Percentiles rank a stretch among this genome's conserved stretches.
phyloP scores from a whole-genome alignment of 1,140 invertebrate genomes.

The Tetraneura akinire region DNA sequence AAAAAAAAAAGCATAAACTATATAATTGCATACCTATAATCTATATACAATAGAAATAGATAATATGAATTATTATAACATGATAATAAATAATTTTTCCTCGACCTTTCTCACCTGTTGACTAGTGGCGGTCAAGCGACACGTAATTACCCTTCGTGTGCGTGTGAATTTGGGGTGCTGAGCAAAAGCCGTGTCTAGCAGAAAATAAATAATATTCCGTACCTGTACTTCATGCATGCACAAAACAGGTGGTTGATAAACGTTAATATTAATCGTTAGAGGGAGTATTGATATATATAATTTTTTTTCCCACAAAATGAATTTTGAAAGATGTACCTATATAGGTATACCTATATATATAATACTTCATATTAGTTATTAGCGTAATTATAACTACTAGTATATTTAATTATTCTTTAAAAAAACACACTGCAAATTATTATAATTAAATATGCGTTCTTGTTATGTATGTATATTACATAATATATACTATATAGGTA shows the following conservation, averaged over 20 bases:
- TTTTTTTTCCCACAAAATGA: constrained; percentile 30
- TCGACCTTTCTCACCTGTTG: constrained; percentile 40
- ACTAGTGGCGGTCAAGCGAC: constrained; percentile 27
- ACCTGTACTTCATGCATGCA: neutral
- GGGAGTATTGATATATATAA: constrained; percentile 22
- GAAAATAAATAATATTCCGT: constrained; percentile 17
- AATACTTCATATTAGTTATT: too few species aligned
- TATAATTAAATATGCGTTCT: too few species aligned
- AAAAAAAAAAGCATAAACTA: too few species aligned
- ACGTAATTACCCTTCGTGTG: constrained; percentile 7
- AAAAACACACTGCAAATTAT: too few species aligned
- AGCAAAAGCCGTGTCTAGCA: constrained; percentile 27
- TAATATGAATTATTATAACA: too few species aligned
- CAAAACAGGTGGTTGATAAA: constrained; percentile 40
- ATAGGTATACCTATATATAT: too few species aligned
- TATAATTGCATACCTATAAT: too few species aligned
- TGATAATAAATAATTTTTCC: constrained; percentile 30
- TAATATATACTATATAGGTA: too few species aligned
- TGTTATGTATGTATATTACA: too few species aligned
- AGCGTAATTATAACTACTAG: too few species aligned
- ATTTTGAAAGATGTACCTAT: neutral
- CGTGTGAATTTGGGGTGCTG: constrained; percentile 40
- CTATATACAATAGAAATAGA: too few species aligned
- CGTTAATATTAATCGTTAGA: neutral
- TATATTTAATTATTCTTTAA: too few species aligned